phyloP scores from a whole-genome alignment of 2,888 invertebrate genomes.

The Andrena flavipes region DNA sequence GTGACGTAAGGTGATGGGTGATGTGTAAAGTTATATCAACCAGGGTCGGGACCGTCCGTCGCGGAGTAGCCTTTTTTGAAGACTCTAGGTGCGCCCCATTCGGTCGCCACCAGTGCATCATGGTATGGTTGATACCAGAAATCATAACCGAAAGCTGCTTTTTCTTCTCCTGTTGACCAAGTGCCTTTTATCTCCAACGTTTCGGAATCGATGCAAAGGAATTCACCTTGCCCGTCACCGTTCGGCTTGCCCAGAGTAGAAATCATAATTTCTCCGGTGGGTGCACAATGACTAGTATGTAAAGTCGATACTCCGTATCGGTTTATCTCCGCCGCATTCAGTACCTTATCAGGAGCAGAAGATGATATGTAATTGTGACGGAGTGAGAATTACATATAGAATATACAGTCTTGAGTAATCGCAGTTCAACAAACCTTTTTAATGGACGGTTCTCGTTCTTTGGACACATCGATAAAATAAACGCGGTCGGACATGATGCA shows the following conservation, averaged over 20 bases:
- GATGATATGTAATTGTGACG: too few relatives aligned
- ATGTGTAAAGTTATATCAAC: conserved; percentile 69
- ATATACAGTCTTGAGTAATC: neutral
- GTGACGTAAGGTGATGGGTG: too few relatives aligned
- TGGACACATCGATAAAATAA: conserved; percentile 93
- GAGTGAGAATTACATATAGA: too few relatives aligned
- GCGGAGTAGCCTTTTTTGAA: conserved; percentile 89
- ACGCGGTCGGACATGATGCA: conserved; percentile 92
- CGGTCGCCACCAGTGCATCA: conserved; percentile 95
- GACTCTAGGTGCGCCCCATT: conserved; percentile 96
- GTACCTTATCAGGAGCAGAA: conserved; percentile 15
- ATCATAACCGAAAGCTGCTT: conserved; percentile 95
- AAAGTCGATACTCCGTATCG: conserved; percentile 92
- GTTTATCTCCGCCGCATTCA: conserved; percentile 75
- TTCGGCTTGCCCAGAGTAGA: conserved; percentile 96
- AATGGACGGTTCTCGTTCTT: conserved; percentile 90
- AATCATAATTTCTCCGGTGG: conserved; percentile 97
- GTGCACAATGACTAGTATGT: conserved; percentile 97
- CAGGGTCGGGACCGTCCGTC: conserved; percentile 85
- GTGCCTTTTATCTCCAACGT: conserved; percentile 92
- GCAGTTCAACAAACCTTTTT: conserved; percentile 87
- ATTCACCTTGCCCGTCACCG: conserved; percentile 95
- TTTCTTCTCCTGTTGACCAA: conserved; percentile 90
- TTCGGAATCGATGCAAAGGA: conserved; percentile 93
- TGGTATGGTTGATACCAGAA: conserved; percentile 99